A percentile compares a stretch with the other conserved stretches of the same genome.
phyloP scores from a whole-genome alignment of 1,140 invertebrate species.

The Goniozus legneri region DNA sequence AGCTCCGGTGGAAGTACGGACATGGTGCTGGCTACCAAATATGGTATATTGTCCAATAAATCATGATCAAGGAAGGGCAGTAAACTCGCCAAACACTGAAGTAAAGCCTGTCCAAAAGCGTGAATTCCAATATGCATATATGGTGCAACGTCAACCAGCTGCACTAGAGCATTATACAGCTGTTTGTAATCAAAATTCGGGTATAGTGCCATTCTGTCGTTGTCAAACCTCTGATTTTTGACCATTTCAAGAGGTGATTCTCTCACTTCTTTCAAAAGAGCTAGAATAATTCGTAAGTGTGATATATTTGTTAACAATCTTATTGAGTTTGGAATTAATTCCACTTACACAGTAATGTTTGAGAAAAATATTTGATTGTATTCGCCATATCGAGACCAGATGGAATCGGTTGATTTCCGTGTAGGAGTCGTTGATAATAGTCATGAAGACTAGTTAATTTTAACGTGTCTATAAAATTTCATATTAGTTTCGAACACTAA shows the following conservation, averaged over 20 bases:
- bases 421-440: slow-evolving; percentile 87
- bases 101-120: slow-evolving; percentile 85
- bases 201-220: slow-evolving; percentile 81
- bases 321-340: not conserved
- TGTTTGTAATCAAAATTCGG: slow-evolving; percentile 94
- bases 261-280: slow-evolving; percentile 92
- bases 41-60: slow-evolving; percentile 91
- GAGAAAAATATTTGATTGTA: slow-evolving; percentile 96
- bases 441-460: slow-evolving; percentile 97
- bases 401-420: slow-evolving; percentile 86
- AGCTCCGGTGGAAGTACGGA: slow-evolving; percentile 85
- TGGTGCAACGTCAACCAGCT: slow-evolving; percentile 76
- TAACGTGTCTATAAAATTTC: slow-evolving; percentile 78
- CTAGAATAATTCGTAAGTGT: slow-evolving; percentile 52
- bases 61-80: slow-evolving; percentile 96
- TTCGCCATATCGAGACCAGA: slow-evolving; percentile 94
- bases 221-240: slow-evolving; percentile 78
- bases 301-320: slow-evolving; percentile 2
- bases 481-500: slow-evolving; percentile 19
- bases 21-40: slow-evolving; percentile 89
- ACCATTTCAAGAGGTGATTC: slow-evolving; percentile 88
- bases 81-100: slow-evolving; percentile 87
- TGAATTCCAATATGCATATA: slow-evolving; percentile 79
- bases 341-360: slow-evolving; percentile 87
- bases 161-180: slow-evolving; percentile 82